phyloP scores from a whole-genome alignment of 2,888 invertebrate species.

The Nycteola revayana region DNA sequence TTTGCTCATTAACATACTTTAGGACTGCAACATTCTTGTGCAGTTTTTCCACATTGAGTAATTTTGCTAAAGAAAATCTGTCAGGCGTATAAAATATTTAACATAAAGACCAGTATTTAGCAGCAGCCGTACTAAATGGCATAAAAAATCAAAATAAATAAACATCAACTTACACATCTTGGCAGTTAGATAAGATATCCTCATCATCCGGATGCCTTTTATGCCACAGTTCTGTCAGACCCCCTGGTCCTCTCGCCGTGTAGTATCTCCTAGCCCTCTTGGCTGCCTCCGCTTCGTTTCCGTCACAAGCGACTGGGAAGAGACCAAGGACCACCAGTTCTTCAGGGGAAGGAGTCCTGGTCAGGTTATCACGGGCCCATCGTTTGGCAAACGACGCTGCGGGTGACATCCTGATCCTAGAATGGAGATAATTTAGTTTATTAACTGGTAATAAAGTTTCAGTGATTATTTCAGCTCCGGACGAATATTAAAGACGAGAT shows the following conservation, averaged over 20 bases:
- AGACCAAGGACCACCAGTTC: constrained; percentile 59
- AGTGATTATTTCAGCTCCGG: too few species aligned
- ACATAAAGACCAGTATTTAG: too few species aligned
- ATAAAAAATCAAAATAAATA: too few species aligned
- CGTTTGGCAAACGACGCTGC: constrained; percentile 78
- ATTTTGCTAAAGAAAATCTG: too few species aligned
- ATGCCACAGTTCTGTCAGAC: constrained; percentile 66
- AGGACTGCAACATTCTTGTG: too few species aligned
- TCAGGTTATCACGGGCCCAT: constrained; percentile 75
- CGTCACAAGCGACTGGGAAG: constrained; percentile 57
- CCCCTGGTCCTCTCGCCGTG: constrained; percentile 62
- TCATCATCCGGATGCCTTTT: constrained; percentile 69
- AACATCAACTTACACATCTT: constrained; percentile 62
- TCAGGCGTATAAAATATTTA: too few species aligned
- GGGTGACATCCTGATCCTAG: constrained; percentile 64
- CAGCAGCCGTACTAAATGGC: too few species aligned
- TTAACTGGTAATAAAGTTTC: too few species aligned
- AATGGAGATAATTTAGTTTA: constrained; percentile 16
- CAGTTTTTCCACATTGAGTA: too few species aligned
- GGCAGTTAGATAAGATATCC: constrained; percentile 71
- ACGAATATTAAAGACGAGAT: too few species aligned
- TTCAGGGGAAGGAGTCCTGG: constrained; percentile 49
- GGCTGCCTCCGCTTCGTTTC: constrained; percentile 61
- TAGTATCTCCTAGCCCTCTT: constrained; percentile 68
- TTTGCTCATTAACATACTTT: too few species aligned